phyloP scores from a whole-genome alignment of 2,797 vertebrate species.

The Coluber constrictor region DNA sequence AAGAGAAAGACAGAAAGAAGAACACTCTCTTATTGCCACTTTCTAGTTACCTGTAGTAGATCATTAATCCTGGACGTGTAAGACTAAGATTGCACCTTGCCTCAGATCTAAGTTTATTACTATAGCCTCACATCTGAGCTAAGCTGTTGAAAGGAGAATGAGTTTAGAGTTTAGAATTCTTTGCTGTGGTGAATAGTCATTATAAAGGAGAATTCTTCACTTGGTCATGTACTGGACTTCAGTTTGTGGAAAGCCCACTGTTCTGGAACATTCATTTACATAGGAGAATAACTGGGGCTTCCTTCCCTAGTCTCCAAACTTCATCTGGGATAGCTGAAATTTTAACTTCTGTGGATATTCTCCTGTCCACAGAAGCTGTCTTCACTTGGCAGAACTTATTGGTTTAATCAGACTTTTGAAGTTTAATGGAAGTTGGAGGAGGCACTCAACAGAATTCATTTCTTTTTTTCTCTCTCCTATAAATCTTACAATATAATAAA shows the following conservation, averaged over 20 bases:
- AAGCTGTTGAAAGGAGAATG: not conserved
- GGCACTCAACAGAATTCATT: not conserved
- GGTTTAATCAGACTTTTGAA: not conserved
- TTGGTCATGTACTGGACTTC: not conserved
- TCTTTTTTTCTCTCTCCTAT: not conserved
- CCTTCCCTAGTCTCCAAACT: not conserved
- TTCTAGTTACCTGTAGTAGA: conserved; percentile 17
- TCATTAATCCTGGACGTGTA: conserved; percentile 25
- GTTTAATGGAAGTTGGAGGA: not conserved
- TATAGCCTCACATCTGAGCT: not conserved
- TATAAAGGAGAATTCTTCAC: not conserved
- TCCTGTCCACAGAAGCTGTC: not conserved
- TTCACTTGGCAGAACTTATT: not conserved
- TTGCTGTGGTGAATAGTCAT: not conserved
- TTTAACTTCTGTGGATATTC: not conserved
- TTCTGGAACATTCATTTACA: not conserved
- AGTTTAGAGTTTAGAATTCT: not conserved
- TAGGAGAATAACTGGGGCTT: not conserved
- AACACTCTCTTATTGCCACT: not conserved
- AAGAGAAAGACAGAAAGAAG: too few species aligned
- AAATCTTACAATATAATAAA: not conserved
- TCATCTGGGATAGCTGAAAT: not conserved
- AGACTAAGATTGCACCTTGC: conserved; percentile 6
- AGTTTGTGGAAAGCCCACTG: not conserved
- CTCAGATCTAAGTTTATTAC: conserved; percentile 20